Conservation (phyloP, 1,140 invertebrate species). For the Cherax quadricarinatus region DNA sequence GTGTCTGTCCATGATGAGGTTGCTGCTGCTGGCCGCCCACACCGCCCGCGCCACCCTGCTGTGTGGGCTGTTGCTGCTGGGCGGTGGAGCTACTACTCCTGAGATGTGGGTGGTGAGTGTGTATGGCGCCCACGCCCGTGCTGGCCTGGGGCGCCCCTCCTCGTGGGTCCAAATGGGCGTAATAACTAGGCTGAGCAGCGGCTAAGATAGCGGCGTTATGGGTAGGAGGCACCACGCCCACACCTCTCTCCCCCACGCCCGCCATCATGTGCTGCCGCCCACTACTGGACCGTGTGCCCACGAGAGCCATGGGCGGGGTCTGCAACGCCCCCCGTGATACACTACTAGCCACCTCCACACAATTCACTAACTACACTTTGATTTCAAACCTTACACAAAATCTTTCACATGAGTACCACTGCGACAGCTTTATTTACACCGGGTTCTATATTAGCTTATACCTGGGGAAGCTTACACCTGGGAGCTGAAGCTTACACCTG, state of each 20-base stretch:
- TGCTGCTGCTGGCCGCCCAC: conserved; percentile 41
- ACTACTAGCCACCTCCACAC: neutral
- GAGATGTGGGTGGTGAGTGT: conserved; percentile 58
- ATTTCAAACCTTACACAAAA: no score
- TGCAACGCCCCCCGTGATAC: conserved; percentile 27
- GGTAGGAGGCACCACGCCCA: conserved; percentile 57
- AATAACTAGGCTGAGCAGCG: conserved; percentile 67
- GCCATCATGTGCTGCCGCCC: conserved; percentile 65
- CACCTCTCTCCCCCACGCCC: conserved; percentile 57
- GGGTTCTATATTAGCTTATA: neutral
- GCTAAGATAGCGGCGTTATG: conserved; percentile 66
- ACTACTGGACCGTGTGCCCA: conserved; percentile 63
- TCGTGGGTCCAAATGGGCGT: conserved; percentile 66
- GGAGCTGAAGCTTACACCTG: neutral
- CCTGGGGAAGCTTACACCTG: no score
- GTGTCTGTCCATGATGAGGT: conserved; percentile 40
- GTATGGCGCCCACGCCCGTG: conserved; percentile 62
- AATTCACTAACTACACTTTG: conserved; percentile 2
- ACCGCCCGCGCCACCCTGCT: conserved; percentile 43
- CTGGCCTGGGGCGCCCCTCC: conserved; percentile 51
- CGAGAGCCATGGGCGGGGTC: conserved; percentile 68
- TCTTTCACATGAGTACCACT: conserved; percentile 24
- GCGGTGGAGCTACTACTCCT: conserved; percentile 29
- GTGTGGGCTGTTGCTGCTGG: conserved; percentile 57
- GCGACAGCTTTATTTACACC: neutral